phyloP scores from a whole-genome alignment of 1,140 invertebrate genomes.

The Drosophila bocqueti region DNA sequence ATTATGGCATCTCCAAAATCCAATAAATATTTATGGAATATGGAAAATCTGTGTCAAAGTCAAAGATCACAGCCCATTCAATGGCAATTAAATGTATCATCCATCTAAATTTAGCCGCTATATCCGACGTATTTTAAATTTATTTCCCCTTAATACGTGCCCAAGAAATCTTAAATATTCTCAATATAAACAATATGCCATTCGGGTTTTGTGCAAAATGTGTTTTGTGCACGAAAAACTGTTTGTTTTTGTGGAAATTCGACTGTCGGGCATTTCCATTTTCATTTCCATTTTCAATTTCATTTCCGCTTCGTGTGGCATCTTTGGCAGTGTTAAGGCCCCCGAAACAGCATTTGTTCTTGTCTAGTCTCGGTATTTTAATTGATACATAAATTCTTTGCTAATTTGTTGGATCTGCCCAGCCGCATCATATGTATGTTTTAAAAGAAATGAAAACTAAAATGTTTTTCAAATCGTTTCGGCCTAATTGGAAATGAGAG shows the following conservation, averaged over 20 bases:
- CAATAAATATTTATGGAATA: slow-evolving; percentile 16
- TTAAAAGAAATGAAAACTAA: slow-evolving; percentile 14
- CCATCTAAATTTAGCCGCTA: slow-evolving; percentile 52
- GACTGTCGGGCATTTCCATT: slow-evolving; percentile 58
- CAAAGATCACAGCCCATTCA: slow-evolving; percentile 34
- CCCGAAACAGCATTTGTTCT: slow-evolving; percentile 49
- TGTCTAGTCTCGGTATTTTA: slow-evolving; percentile 67
- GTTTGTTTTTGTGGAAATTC: slow-evolving; percentile 65
- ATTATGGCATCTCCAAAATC: background rate
- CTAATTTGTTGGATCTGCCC: slow-evolving; percentile 42
- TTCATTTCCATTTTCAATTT: slow-evolving; percentile 53
- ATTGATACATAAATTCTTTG: slow-evolving; percentile 70
- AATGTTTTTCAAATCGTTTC: slow-evolving; percentile 25
- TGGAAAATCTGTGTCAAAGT: slow-evolving; percentile 33
- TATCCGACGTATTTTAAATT: slow-evolving; percentile 65
- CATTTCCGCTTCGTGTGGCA: slow-evolving; percentile 60
- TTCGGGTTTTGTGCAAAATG: slow-evolving; percentile 32
- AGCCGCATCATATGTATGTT: slow-evolving; percentile 14
- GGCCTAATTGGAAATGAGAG: slow-evolving; percentile 29
- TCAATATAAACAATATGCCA: slow-evolving; percentile 71
- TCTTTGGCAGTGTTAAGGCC: slow-evolving; percentile 56
- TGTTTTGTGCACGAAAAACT: slow-evolving; percentile 27
- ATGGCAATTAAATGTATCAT: slow-evolving; percentile 56
- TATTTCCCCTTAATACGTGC: slow-evolving; percentile 58
- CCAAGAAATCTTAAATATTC: slow-evolving; percentile 59